Percentiles rank a stretch among this genome's conserved stretches.
Evolutionary conservation across 2,113 vertebrate species (phyloP).

Genomic region (Hylia prasina): DNA sequence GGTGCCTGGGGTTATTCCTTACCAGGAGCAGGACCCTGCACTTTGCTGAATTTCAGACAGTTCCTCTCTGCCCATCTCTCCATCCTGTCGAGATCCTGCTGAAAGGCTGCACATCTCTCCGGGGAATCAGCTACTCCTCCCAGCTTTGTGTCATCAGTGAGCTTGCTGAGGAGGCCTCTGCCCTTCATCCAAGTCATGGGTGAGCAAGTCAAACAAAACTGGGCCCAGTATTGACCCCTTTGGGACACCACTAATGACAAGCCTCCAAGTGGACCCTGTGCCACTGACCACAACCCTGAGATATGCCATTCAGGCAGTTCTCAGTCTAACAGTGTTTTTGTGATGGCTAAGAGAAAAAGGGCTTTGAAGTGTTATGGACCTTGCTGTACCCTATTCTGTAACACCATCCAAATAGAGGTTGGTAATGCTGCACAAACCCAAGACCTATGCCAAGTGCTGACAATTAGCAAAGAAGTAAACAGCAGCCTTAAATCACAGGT

Average conservation of each 20-base stretch:
- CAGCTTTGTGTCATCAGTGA: not conserved
- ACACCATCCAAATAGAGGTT: not conserved
- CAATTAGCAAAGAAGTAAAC: not conserved
- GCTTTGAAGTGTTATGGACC: not conserved
- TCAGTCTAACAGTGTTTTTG: not conserved
- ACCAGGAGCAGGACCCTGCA: not conserved
- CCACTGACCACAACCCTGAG: not conserved
- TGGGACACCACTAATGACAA: too few relatives aligned
- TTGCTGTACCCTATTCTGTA: not conserved
- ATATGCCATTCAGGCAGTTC: not conserved
- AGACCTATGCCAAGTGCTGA: not conserved
- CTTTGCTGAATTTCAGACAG: not conserved
- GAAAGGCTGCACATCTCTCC: not conserved
- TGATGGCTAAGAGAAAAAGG: not conserved
- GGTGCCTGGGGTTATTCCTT: not conserved
- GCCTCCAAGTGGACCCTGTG: not conserved
- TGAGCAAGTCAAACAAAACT: not conserved
- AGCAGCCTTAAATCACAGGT: not conserved
- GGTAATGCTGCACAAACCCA: not conserved
- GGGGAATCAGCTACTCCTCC: fast-evolving
- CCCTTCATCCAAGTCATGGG: not conserved
- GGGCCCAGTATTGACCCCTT: not conserved
- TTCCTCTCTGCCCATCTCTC: not conserved
- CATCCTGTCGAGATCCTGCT: not conserved
- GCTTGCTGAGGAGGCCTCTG: not conserved